phyloP scores from a whole-genome alignment of 2,113 vertebrate species.

The Oncorhynchus kisutch region DNA sequence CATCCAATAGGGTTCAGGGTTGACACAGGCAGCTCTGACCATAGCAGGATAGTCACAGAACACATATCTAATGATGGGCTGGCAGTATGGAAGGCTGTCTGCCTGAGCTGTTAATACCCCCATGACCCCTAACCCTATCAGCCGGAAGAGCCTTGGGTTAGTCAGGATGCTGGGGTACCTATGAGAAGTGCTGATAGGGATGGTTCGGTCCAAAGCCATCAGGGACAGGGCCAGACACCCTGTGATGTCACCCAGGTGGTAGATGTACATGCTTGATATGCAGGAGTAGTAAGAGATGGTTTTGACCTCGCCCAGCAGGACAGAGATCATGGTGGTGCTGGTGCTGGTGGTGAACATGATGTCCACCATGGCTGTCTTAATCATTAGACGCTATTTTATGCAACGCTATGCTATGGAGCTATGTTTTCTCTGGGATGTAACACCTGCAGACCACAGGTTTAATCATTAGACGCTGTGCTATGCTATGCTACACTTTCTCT shows the following conservation, averaged over 20 bases:
- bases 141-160: slow-evolving; percentile 13
- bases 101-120: neutral
- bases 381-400: too few relatives aligned
- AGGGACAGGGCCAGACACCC: slow-evolving; percentile 16
- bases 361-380: slow-evolving; percentile 17
- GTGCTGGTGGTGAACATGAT: slow-evolving; percentile 31
- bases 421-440: too few relatives aligned
- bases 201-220: slow-evolving; percentile 41
- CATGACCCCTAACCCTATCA: neutral
- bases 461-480: too few relatives aligned
- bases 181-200: slow-evolving; percentile 39
- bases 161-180: slow-evolving; percentile 44
- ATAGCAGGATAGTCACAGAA: slow-evolving; percentile 36
- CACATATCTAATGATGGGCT: slow-evolving; percentile 22
- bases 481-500: too few relatives aligned
- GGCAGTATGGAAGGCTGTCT: slow-evolving; percentile 34
- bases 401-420: too few relatives aligned
- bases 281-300: slow-evolving; percentile 41
- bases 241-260: slow-evolving; percentile 29
- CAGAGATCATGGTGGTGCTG: slow-evolving; percentile 32
- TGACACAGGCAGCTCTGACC: slow-evolving; percentile 35
- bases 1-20: slow-evolving; percentile 33
- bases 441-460: too few relatives aligned
- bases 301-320: slow-evolving; percentile 35
- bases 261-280: slow-evolving; percentile 36